These are phyloP conservation scores for Anoplophora glabripennis DNA, from an alignment of 1,140 invertebrate genomes.

Conservation along the genomic window DNA sequence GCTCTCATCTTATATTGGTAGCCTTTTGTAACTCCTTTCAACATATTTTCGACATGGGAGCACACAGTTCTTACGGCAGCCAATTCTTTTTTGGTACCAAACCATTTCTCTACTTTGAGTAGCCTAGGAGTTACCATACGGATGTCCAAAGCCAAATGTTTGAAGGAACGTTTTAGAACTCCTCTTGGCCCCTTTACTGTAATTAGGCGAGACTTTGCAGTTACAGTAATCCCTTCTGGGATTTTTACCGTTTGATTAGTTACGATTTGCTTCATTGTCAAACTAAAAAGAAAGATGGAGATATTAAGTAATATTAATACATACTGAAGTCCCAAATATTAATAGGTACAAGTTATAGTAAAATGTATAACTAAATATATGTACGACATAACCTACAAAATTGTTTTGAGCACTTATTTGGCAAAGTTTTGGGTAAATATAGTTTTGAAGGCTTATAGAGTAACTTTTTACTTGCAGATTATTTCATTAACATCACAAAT, in stretches of 20 bases:
- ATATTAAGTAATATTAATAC: too few species aligned
- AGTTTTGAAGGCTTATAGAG: too few species aligned
- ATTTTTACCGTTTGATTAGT: conserved; percentile 92
- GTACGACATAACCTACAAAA: too few species aligned
- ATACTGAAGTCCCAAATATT: too few species aligned
- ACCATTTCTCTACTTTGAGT: conserved; percentile 97
- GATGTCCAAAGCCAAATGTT: conserved; percentile 94
- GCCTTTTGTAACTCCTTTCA: conserved; percentile 93
- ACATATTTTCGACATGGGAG: conserved; percentile 99
- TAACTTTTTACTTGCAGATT: too few species aligned
- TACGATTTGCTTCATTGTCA: conserved; percentile 89
- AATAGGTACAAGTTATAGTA: too few species aligned
- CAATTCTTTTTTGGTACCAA: conserved; percentile 95
- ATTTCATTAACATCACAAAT: too few species aligned
- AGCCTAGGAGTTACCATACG: conserved; percentile 70
- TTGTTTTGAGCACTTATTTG: too few species aligned
- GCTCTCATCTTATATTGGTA: conserved; percentile 99
- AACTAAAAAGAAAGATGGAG: conserved; percentile 41
- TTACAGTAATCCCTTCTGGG: conserved; percentile 81
- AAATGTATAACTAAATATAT: too few species aligned
- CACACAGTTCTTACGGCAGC: conserved; percentile 97
- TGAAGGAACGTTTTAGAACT: conserved; percentile 83
- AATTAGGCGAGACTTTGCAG: conserved; percentile 87
- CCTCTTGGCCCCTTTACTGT: conserved; percentile 94
- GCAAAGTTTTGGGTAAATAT: too few species aligned